A percentile compares a stretch with the other conserved stretches of the same genome.
phyloP scores from a whole-genome alignment of 1,140 invertebrate species.

The Bombus polaris region DNA sequence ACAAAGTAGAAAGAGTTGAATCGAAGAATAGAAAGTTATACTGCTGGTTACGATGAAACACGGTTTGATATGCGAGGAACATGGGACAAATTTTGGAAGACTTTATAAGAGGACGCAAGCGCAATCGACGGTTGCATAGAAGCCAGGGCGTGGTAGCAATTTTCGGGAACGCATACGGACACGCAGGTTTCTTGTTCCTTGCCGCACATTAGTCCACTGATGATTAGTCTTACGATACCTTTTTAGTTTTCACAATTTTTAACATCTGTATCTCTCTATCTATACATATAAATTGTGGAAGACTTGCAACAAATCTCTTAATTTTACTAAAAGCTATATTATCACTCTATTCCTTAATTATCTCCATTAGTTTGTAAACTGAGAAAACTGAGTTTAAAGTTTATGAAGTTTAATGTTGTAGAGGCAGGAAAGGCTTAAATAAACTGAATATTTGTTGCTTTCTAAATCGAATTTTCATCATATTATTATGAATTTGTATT shows the following conservation, averaged over 20 bases:
- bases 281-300: not conserved
- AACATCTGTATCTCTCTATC: not conserved
- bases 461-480: too few species aligned
- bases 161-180: constrained; percentile 49
- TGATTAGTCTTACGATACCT: not conserved
- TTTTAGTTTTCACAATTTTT: not conserved
- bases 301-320: too few species aligned
- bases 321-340: too few species aligned
- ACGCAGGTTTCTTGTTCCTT: constrained; percentile 21
- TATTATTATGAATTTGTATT: too few species aligned
- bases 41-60: not conserved
- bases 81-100: constrained; percentile 19
- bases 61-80: not conserved
- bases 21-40: not conserved
- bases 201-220: not conserved
- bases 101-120: constrained; percentile 31
- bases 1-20: not conserved
- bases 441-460: too few species aligned
- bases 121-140: constrained; percentile 16
- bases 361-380: too few species aligned
- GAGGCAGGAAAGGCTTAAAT: too few species aligned
- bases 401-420: too few species aligned
- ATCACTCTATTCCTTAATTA: too few species aligned
- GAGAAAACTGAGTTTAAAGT: too few species aligned
- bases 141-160: constrained; percentile 57